Evolutionary conservation across 2,797 vertebrate species (phyloP), one percentile per base, ranked within the genome.

Genomic region (Phataginus tetradactyla): DNA sequence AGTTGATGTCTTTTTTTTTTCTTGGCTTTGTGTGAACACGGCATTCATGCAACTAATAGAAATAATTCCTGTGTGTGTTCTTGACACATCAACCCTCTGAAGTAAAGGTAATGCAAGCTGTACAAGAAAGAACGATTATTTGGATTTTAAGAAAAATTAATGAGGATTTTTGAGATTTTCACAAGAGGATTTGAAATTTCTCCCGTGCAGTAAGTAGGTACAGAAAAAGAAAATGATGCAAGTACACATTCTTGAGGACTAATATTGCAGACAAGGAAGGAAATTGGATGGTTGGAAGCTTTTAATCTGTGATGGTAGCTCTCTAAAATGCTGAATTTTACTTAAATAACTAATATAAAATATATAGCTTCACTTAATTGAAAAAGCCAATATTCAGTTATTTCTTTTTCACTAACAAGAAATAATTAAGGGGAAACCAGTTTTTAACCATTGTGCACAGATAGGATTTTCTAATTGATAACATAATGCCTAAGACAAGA

Each of bases 131-230:
- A 29, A 5, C 14, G 29, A n/a, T 78, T 86, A 84, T 86, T 91
- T 94, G 85, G 72, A 77, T 95, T 89, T 96, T 87, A 79, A 84
- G 80, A 86, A 86, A 96, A 66, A 61, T 86, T 92, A 68, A 91
- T 94, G 39, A 59, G 42, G 93, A 51, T 93, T 84, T 91, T 59
- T 3, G 32, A 51, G 4, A 0, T 85, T 91, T 95, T 91, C 45
- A 91, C 53, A 91, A 89, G 92, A 59, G 45, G 37, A 69, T 94
- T 89, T 93, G 59, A 90, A 86, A 81, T 92, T 86, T 95, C 92
- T 79, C 7, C 64, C 90, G 15, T 81, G 18, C 13, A 80, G 23
- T 59, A 49, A 29, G 15, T n/a, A 89, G 15, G n/a, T 18, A 74
- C 49, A 86, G 37, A 72, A 77, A 94, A 94, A 57, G 61, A 85